A percentile compares a stretch with the other conserved stretches of the same genome.
Evolutionary conservation across 2,888 invertebrate genomes (phyloP).

Genomic region (Tricholauxania praeusta): DNA sequence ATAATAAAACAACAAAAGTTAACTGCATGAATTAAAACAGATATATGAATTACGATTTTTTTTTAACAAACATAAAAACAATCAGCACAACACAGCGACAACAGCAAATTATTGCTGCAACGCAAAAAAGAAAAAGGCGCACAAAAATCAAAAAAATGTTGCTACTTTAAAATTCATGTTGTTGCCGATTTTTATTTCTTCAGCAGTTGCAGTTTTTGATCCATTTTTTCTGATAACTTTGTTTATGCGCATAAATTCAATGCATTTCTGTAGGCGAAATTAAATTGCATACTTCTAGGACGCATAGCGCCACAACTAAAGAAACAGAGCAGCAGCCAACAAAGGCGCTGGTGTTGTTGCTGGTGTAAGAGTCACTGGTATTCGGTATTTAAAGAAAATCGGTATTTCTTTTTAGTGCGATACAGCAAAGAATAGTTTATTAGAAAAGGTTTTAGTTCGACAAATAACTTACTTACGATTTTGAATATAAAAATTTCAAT

Average conservation of each 20-base stretch:
- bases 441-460: too few species aligned
- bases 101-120: neutral
- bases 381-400: too few species aligned
- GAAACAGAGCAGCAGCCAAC: neutral
- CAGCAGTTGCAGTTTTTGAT: slow-evolving; percentile 1
- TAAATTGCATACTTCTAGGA: slow-evolving; percentile 25
- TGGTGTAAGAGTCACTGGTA: too few species aligned
- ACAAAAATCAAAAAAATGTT: slow-evolving; percentile 14
- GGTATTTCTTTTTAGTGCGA: too few species aligned
- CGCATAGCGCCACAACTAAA: neutral
- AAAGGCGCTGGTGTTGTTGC: too few species aligned
- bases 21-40: slow-evolving; percentile 2
- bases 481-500: too few species aligned
- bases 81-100: neutral
- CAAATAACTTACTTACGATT: too few species aligned
- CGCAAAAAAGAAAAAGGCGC: neutral
- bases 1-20: slow-evolving; percentile 6
- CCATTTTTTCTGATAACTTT: neutral
- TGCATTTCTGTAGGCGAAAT: slow-evolving; percentile 10
- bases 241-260: neutral
- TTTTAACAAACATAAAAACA: neutral
- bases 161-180: slow-evolving; percentile 4
- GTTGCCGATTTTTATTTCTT: slow-evolving; percentile 7
- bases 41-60: neutral
- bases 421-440: too few species aligned